These are phyloP conservation scores for Oasisia sp. DNA, from an alignment of 2,888 invertebrate genomes.

Conservation along the genomic window DNA sequence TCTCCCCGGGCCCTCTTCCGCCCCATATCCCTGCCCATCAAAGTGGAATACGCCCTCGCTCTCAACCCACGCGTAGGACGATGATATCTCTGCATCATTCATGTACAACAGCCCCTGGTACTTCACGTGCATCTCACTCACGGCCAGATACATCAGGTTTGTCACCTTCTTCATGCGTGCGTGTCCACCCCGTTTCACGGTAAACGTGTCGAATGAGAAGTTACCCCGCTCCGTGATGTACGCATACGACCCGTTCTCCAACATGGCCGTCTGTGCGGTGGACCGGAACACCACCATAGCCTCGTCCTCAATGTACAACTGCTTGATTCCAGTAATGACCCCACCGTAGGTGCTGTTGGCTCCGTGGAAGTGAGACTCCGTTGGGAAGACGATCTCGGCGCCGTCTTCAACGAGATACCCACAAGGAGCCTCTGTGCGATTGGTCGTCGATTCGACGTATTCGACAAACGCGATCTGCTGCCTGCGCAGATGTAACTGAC, in stretches of 20 bases:
- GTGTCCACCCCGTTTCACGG: conserved; percentile 46
- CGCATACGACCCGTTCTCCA: conserved; percentile 45
- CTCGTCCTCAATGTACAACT: conserved; percentile 47
- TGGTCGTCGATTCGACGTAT: conserved; percentile 48
- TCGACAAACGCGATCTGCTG: conserved; percentile 45
- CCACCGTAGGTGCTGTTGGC: conserved; percentile 50
- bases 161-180: conserved; percentile 45
- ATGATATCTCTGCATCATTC: conserved; percentile 50
- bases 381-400: conserved; percentile 49
- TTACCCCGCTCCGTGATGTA: conserved; percentile 46
- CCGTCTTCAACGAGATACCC: conserved; percentile 49
- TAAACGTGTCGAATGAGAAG: conserved; percentile 47
- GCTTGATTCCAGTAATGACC: conserved; percentile 45
- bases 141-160: conserved; percentile 37
- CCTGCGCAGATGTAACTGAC: conserved; percentile 45
- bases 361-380: conserved; percentile 52
- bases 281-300: conserved; percentile 45
- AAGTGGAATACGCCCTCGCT: conserved; percentile 52
- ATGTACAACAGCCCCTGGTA: conserved; percentile 49
- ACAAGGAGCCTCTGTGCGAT: conserved; percentile 52
- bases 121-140: conserved; percentile 49
- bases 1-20: conserved; percentile 43
- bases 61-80: conserved; percentile 52
- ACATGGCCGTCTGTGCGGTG: conserved; percentile 48
- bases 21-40: conserved; percentile 46